phyloP scores from a whole-genome alignment of 1,140 invertebrate species.

The Eriosoma lanigerum region DNA sequence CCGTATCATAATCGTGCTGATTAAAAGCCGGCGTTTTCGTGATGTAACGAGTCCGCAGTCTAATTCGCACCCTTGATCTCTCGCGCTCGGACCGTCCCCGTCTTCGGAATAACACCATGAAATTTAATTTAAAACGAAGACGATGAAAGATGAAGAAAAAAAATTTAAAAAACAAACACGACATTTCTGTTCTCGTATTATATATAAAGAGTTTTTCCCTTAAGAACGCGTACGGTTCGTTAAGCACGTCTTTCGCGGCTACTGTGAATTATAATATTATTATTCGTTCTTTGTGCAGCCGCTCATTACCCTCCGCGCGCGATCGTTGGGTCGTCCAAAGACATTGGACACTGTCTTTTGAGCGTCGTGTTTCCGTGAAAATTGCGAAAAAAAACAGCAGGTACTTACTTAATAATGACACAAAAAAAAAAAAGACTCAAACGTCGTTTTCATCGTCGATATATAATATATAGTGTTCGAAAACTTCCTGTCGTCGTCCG shows the following conservation, averaged over 20 bases:
- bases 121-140: constrained; percentile 19
- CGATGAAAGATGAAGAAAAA: background rate
- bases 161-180: background rate
- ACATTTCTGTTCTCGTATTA: constrained; percentile 12
- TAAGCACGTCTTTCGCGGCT: background rate
- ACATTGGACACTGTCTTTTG: constrained; percentile 40
- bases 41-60: background rate
- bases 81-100: no score
- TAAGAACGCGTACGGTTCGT: constrained; percentile 31
- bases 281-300: no score
- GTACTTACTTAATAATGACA: no score
- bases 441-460: no score
- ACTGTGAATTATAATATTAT: no score
- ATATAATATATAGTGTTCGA: background rate
- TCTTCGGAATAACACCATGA: background rate
- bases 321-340: background rate
- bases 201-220: constrained; percentile 30
- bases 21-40: background rate
- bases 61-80: background rate
- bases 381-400: background rate
- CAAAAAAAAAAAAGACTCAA: no score
- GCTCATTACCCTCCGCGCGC: no score
- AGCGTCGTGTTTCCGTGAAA: constrained; percentile 11
- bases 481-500: background rate
- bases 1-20: background rate